Base-by-base conservation (phyloP, 2,113 vertebrate genomes). In the Sapayoa aenigma region DNA sequence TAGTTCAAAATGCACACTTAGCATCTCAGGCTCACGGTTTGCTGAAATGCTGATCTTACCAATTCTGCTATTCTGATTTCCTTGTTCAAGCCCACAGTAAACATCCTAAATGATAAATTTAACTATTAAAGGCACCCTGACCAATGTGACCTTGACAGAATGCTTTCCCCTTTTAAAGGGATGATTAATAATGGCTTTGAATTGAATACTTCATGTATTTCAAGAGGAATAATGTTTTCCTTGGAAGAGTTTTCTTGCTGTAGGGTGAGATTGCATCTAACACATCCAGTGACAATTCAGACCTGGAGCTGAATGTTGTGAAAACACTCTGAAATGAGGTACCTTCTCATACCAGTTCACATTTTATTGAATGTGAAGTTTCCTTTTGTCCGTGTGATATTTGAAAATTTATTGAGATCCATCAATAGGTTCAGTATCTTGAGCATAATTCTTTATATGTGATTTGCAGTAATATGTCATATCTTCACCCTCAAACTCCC, bases 21-120 rank as follows among this genome's bases (percentile, higher is more conserved):
- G 76, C 79, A 75, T 90, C 65, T 78, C 14, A 5, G 65, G 52
- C 68, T 90, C 23, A 17, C 7, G 7, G 14, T 74, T 68, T 87
- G 67, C 56, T 71, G 58, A 89, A 97, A 59, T 84, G 86, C 90
- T 96, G 76, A 82, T 67, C 44, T 68, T 94, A n/a, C 84, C 44
- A 82, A 42, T 75, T 89, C 69, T 78, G 44, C 65, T 78, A 1
- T 15, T 87, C 81, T 87, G 72, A 78, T 66, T 90, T 84, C 88
- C 35, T 63, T 46, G 68, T 63, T 62, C n/a, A 69, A 59, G 76
- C 65, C 63, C 1, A 6, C 79, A 86, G 67, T 44, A 78, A 92
- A 76, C 69, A 82, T 87, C 56, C 42, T 31, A 75, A 89, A 46
- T 82, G 91, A 94, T 87, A n/a, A 79, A 76, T 91, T 90, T 69